These are phyloP conservation scores for Leptopilina clavipes DNA, from an alignment of 1,140 invertebrate genomes.

Conservation along the genomic window DNA sequence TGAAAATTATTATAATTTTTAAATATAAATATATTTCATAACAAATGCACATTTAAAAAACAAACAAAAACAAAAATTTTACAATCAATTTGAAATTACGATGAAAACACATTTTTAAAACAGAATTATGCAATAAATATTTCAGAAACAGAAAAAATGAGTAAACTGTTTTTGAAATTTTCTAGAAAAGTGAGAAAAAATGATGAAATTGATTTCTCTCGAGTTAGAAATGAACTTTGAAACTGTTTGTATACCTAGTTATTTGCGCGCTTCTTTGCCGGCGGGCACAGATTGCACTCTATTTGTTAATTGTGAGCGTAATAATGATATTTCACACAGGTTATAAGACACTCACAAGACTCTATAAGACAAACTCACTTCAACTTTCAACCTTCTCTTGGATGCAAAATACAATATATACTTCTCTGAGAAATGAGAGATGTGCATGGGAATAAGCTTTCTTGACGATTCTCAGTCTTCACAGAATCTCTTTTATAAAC, in stretches of 20 bases:
- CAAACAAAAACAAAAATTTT: too few relatives aligned
- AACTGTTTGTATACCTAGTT: neutral
- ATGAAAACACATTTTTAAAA: too few relatives aligned
- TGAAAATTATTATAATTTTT: too few relatives aligned
- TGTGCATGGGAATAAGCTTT: neutral
- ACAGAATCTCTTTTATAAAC: neutral
- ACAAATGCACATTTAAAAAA: too few relatives aligned
- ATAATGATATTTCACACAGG: constrained; percentile 11
- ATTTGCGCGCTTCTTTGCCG: neutral
- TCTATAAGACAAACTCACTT: neutral
- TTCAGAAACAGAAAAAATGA: too few relatives aligned
- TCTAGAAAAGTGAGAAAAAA: too few relatives aligned
- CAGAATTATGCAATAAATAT: too few relatives aligned
- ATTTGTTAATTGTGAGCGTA: constrained; percentile 17
- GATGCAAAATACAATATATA: neutral
- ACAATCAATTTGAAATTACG: too few relatives aligned
- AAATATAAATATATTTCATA: too few relatives aligned
- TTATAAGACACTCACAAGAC: neutral
- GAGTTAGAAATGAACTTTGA: neutral
- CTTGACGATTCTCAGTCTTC: neutral
- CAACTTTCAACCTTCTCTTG: neutral
- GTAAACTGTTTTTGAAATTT: too few relatives aligned
- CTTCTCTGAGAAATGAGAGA: neutral
- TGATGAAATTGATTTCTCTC: neutral
- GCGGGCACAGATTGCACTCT: neutral